Conservation (phyloP, 2,113 vertebrate genomes). For the Ploceus nigricollis region DNA sequence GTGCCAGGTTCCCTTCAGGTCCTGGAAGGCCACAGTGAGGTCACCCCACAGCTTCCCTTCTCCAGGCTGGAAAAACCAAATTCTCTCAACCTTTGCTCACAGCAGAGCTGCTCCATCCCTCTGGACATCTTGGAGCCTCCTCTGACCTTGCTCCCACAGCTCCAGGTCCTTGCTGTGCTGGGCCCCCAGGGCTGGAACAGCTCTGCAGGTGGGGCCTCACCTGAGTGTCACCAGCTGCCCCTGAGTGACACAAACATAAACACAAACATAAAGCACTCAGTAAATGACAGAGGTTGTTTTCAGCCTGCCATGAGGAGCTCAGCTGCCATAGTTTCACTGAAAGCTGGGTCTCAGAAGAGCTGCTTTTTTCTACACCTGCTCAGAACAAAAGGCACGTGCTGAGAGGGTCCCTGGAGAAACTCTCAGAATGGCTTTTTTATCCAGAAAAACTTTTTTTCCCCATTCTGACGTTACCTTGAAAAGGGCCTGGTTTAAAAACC, state of each 20-base stretch:
- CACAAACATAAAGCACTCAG: not conserved
- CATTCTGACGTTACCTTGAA: not conserved
- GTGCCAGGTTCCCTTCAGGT: too few species aligned
- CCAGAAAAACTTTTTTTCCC: not conserved
- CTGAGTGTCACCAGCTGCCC: not conserved
- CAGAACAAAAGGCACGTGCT: accelerated
- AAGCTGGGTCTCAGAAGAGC: not conserved
- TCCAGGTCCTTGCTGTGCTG: not conserved
- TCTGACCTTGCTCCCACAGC: not conserved
- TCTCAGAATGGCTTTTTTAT: not conserved
- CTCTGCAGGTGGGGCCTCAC: not conserved
- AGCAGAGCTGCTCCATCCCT: not conserved
- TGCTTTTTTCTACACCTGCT: not conserved
- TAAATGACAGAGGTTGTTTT: not conserved
- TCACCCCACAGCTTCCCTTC: too few species aligned
- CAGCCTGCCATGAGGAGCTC: not conserved
- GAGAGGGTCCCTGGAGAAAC: not conserved
- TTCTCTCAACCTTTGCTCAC: not conserved
- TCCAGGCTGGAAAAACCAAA: not conserved
- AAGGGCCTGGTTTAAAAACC: not conserved
- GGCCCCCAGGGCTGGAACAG: not conserved
- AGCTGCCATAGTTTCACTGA: not conserved
- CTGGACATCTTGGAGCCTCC: not conserved
- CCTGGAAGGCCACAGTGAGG: too few species aligned
- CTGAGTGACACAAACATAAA: not conserved